Percentiles rank a stretch among this genome's conserved stretches.
Evolutionary conservation across 2,113 vertebrate species (phyloP).

Genomic region (Plotosus lineatus): DNA sequence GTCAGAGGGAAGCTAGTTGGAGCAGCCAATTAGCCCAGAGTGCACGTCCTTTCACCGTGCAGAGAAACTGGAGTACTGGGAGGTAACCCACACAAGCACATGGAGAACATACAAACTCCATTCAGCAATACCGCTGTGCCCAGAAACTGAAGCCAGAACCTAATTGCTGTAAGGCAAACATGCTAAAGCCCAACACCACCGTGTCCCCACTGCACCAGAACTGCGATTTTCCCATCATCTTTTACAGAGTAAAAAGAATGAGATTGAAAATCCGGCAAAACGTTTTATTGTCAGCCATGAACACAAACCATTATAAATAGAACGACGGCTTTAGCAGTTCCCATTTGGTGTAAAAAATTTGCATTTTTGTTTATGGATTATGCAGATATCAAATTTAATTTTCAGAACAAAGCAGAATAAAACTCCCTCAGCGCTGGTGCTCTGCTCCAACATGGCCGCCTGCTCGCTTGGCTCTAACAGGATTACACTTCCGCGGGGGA

Average conservation of each 20-base stretch:
- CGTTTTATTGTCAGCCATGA: background rate
- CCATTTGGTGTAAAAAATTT: constrained; percentile 19
- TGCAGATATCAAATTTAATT: constrained; percentile 40
- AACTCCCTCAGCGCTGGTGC: constrained; percentile 2
- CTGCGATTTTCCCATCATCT: constrained; percentile 5
- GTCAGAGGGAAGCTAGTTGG: too few relatives aligned
- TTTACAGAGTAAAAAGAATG: constrained; percentile 18
- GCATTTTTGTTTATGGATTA: constrained; percentile 42
- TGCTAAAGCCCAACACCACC: too few relatives aligned
- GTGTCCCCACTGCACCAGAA: background rate
- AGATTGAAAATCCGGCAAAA: constrained; percentile 27
- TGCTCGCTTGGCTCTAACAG: constrained; percentile 48
- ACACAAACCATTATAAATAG: constrained; percentile 10
- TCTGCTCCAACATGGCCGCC: constrained; percentile 36
- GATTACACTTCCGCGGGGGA: constrained; percentile 44
- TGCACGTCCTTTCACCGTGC: too few relatives aligned
- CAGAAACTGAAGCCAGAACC: too few relatives aligned
- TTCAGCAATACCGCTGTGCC: too few relatives aligned
- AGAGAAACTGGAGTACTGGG: too few relatives aligned
- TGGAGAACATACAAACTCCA: too few relatives aligned
- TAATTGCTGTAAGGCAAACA: too few relatives aligned
- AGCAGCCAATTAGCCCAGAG: too few relatives aligned
- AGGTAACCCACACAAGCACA: too few relatives aligned
- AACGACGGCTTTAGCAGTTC: constrained; percentile 18
- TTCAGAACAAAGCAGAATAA: constrained; percentile 33